These are phyloP conservation scores for Pristionchus pacificus DNA, from an alignment of 1,140 invertebrate species.

Conservation along the genomic window DNA sequence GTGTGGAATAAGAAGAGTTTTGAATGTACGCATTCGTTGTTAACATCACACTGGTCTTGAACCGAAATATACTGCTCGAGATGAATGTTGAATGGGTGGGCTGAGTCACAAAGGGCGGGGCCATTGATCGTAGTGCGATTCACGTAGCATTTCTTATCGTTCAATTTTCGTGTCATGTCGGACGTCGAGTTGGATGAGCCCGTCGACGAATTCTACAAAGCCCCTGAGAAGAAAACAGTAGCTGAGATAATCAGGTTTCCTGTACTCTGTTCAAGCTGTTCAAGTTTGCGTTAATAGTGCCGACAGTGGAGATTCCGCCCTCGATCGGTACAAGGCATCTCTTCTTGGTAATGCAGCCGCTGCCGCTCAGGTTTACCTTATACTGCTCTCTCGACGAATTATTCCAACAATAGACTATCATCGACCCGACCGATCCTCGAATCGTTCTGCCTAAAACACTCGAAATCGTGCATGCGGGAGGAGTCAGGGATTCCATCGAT, in stretches of 20 bases:
- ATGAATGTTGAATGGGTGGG: no score
- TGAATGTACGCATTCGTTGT: no score
- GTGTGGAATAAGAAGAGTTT: no score
- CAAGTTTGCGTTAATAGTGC: no score
- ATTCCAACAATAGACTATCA: background rate
- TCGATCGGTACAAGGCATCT: background rate
- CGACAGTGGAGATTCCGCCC: background rate
- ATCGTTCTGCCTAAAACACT: background rate
- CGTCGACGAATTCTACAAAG: background rate
- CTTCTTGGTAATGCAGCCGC: background rate
- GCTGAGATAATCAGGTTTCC: background rate
- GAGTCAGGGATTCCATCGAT: background rate
- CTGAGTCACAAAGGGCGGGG: no score
- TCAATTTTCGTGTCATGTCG: background rate
- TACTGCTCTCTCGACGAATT: background rate
- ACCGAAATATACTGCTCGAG: no score
- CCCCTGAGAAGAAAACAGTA: background rate
- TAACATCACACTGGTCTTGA: no score
- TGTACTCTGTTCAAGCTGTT: no score
- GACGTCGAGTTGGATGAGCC: background rate
- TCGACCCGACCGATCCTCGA: background rate
- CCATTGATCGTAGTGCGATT: no score
- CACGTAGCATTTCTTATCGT: no score
- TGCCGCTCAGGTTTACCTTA: background rate
- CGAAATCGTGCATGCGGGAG: background rate